Base-by-base conservation (phyloP, 2,113 vertebrate genomes). In the Poecile atricapillus region DNA sequence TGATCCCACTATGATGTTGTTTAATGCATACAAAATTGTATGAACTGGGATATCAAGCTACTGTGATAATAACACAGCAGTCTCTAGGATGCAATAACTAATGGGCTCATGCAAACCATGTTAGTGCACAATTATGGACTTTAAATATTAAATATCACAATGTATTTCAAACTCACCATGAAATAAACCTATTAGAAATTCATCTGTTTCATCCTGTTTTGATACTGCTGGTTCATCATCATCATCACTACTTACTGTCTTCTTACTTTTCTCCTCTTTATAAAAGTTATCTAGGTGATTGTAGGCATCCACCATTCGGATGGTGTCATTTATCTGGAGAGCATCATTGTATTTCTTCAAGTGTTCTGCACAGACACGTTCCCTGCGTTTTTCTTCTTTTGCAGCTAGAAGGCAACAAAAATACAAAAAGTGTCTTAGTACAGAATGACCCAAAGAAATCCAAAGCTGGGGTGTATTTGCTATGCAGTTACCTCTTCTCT, bases 331-430 rank as follows among this genome's bases (percentile, higher is more conserved):
- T 83, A 99, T 99, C 91, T 98, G 97, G 68, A 99, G 97, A 77
- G 99, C 99, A 90, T 99, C 99, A 12, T 98, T 99, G 96, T 99
- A 99, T 90, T 98, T 98, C 55, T 98, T 98, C 83, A 99, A 95
- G 91, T 99, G 99, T 17, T 99, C 98, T 20, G 99, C 98, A 77
- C 99, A 99, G 52, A 99, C 98, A 8, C 98, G 98, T 37, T 99
- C 98, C 69, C 96, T 98, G 49, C 98, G 98, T 74, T 99, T 98
- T 77, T 97, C 98, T 84, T 98, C 98, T 96, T 97, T 99, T 65
- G 99, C 98, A 96, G 99, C 99, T 99, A 63, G 16, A 89, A 88
- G 89, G 87, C 22, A 96, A 90, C 11, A 74, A 87, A 52, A 77
- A 41, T 46, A 53, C 4, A 39, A 59, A 85, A 20, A 5, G 15